These are phyloP conservation scores for Flexamia atlantica DNA, from an alignment of 2,888 invertebrate genomes.

Conservation along the genomic window DNA sequence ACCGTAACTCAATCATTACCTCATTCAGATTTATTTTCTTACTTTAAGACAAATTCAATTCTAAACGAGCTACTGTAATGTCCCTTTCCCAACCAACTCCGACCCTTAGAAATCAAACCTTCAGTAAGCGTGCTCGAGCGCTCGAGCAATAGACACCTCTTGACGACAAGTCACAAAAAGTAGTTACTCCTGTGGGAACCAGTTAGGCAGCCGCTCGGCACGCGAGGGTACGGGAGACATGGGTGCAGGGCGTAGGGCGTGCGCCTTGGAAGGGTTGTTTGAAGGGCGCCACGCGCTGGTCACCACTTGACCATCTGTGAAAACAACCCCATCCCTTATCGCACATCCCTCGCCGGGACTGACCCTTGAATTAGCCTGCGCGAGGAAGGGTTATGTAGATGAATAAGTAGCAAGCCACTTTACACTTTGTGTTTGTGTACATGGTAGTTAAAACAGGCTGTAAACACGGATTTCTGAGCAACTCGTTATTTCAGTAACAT, in stretches of 20 bases:
- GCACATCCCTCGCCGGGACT: not conserved
- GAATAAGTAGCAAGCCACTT: too few relatives aligned
- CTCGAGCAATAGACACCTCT: not conserved
- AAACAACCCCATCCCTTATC: slow-evolving; percentile 14
- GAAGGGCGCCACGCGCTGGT: not conserved
- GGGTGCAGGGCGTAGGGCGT: not conserved
- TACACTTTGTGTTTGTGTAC: not conserved
- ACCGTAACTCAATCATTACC: too few relatives aligned
- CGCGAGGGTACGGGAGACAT: too few relatives aligned
- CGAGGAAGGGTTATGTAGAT: not conserved
- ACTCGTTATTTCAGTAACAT: too few relatives aligned
- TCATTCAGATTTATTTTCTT: too few relatives aligned
- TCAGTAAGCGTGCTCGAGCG: too few relatives aligned
- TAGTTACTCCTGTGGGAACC: not conserved
- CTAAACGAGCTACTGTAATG: too few relatives aligned
- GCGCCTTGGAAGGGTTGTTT: slow-evolving; percentile 3
- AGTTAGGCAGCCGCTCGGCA: not conserved
- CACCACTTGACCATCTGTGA: slow-evolving; percentile 34
- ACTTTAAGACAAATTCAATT: too few relatives aligned
- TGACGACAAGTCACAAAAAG: not conserved
- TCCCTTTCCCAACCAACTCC: too few relatives aligned
- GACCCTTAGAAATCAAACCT: too few relatives aligned
- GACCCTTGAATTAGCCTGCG: slow-evolving; percentile 21
- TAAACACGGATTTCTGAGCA: too few relatives aligned
- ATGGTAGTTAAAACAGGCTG: too few relatives aligned